Base-by-base conservation (phyloP, 2,888 invertebrate species). In the Cyaniris semiargus region DNA sequence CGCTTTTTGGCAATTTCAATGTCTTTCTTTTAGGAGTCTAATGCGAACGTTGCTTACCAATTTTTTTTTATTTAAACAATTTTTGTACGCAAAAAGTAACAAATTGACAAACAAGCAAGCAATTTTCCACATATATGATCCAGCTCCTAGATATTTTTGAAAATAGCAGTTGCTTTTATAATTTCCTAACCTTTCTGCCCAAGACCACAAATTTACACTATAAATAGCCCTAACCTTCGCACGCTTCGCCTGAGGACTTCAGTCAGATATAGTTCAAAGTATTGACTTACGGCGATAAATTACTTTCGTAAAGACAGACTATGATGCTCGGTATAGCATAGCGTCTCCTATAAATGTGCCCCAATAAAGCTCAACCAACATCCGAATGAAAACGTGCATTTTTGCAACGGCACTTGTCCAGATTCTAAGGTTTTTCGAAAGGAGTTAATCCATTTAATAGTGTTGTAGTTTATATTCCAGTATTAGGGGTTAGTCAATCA, bases 191-290 rank as follows among this genome's bases (percentile, higher is more conserved):
- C 38, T 38, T 66, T 66, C 44, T 21, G 34, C 7, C 21, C 53
- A 27, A 21, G 18, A 56, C 27, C 56, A 23, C 48, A 38, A 56
- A 53, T 56, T 53, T 18, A 31, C 23, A 38, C 76, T 60, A 44
- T 44, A 34, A 66, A 66, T 66, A 66, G 66, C 27, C 34, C 8
- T n/a, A 71, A 38, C 34, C 70, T 77, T 75, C 21, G 76, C 77
- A 71, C 44, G 90, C 86, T 87, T 88, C 78, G 89, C 90, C 90
- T 76, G 84, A 83, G 87, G 76, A 58, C 85, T 83, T 81, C 84
- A 84, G 81, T 80, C 84, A 83, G 88, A 88, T 88, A 86, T 83
- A 84, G 83, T 83, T 83, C 82, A 85, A 66, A 66, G 66, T 66
- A 66, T 66, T 66, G 66, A 66, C 66, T 66, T 66, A 66, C 66